phyloP scores from a whole-genome alignment of 2,797 vertebrate species.

The Yasuhikotakia modesta region DNA sequence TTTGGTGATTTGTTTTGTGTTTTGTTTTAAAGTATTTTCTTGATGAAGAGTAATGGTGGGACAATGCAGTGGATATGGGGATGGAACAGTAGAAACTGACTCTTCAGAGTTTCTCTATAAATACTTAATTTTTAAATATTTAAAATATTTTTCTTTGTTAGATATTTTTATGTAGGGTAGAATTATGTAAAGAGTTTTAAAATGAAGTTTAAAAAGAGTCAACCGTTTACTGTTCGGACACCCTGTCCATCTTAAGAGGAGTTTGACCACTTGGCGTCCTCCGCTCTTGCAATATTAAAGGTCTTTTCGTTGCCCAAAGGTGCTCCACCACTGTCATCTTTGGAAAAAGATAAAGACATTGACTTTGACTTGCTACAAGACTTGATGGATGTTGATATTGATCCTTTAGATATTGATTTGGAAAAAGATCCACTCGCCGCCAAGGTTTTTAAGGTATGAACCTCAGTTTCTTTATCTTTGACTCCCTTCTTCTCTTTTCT shows the following conservation, averaged over 20 bases:
- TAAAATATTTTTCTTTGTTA: no score
- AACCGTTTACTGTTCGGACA: constrained; percentile 43
- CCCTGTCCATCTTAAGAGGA: constrained; percentile 33
- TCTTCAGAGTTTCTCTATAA: background rate
- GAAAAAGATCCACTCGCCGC: constrained; percentile 99
- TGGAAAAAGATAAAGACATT: constrained; percentile 99
- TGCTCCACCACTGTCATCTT: constrained; percentile 92
- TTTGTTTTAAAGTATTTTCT: no score
- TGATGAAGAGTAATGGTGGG: constrained; percentile 23
- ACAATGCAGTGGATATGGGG: constrained; percentile 40
- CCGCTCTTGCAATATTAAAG: constrained; percentile 77
- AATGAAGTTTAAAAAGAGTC: background rate
- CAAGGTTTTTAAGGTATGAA: constrained; percentile 98
- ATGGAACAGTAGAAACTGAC: constrained; percentile 45
- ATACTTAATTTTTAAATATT: background rate
- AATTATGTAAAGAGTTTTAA: background rate
- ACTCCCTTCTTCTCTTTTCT: constrained; percentile 8
- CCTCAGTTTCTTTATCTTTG: constrained; percentile 23
- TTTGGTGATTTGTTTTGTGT: constrained; percentile 41
- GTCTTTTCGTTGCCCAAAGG: constrained; percentile 86
- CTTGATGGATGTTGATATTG: constrained; percentile 99
- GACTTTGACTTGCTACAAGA: constrained; percentile 99
- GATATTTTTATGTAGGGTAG: background rate
- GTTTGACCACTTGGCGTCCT: constrained; percentile 56
- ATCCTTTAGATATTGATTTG: constrained; percentile 99